Evolutionary conservation across 1,140 invertebrate genomes (phyloP).

Genomic region (Magallana ariakensis): DNA sequence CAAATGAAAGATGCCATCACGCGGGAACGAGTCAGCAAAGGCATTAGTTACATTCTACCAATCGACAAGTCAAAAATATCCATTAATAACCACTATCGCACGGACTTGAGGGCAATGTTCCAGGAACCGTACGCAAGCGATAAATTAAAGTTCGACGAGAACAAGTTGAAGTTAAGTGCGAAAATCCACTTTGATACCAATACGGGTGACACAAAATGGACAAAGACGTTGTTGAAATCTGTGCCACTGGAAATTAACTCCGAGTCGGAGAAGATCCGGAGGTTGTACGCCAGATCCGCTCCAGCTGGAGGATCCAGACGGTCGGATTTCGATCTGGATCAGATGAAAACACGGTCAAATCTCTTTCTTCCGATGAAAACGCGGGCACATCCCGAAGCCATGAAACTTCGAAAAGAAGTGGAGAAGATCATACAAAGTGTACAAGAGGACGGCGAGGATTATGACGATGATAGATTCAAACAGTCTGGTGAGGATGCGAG

Average conservation of each 20-base stretch:
- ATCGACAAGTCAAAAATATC: conserved; percentile 74
- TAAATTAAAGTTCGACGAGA: conserved; percentile 66
- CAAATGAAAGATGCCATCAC: conserved; percentile 75
- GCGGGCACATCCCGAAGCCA: conserved; percentile 67
- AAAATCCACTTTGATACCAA: conserved; percentile 73
- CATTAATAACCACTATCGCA: conserved; percentile 72
- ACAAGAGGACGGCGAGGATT: conserved; percentile 61
- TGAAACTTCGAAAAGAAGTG: conserved; percentile 70
- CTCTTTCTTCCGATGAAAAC: conserved; percentile 71
- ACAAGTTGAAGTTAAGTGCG: conserved; percentile 66
- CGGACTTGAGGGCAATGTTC: conserved; percentile 75
- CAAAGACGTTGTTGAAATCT: conserved; percentile 53
- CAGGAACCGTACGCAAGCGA: conserved; percentile 73
- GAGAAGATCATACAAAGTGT: conserved; percentile 71
- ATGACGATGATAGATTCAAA: conserved; percentile 51
- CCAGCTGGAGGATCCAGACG: conserved; percentile 65
- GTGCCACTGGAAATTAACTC: conserved; percentile 68
- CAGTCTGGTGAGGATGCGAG: neutral
- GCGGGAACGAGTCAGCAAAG: conserved; percentile 69
- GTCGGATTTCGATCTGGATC: conserved; percentile 57
- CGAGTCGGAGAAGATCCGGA: conserved; percentile 69
- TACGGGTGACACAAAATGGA: conserved; percentile 65
- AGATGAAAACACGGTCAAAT: conserved; percentile 66
- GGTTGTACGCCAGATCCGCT: conserved; percentile 69
- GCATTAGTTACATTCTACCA: conserved; percentile 75